Percentiles rank a stretch among this genome's conserved stretches.
Conservation (phyloP, 2,113 vertebrate species). For the Myiopsitta monachus region DNA sequence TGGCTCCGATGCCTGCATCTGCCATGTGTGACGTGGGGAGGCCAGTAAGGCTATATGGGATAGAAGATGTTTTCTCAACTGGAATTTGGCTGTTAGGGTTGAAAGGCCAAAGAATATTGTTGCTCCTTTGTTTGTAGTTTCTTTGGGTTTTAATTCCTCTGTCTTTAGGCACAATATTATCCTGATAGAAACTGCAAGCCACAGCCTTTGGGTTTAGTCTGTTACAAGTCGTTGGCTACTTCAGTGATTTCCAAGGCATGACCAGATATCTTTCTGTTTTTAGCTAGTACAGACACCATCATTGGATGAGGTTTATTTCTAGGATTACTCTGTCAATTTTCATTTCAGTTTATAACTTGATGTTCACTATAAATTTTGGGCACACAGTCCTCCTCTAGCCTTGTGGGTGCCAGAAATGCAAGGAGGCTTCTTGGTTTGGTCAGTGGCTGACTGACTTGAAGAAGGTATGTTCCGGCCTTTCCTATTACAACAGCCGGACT, state of each 20-base stretch:
- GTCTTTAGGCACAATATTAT: neutral
- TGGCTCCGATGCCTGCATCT: neutral
- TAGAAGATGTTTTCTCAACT: neutral
- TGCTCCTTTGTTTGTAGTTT: neutral
- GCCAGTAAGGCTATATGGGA: neutral
- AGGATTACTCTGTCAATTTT: neutral
- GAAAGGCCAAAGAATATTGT: neutral
- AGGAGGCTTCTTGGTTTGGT: neutral
- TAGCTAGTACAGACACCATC: neutral
- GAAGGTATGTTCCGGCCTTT: neutral
- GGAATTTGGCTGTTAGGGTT: neutral
- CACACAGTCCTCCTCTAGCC: neutral
- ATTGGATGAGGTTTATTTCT: neutral
- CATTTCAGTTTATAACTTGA: neutral
- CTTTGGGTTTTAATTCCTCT: neutral
- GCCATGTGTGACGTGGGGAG: rapidly evolving
- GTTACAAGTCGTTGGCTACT: neutral
- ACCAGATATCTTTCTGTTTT: neutral
- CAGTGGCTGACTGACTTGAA: neutral
- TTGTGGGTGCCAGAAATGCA: neutral
- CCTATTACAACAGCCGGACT: neutral
- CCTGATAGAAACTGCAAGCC: neutral
- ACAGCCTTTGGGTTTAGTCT: neutral
- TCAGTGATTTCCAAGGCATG: neutral
- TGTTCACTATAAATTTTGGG: neutral